A percentile compares a stretch with the other conserved stretches of the same genome.
Evolutionary conservation across 2,888 invertebrate genomes (phyloP).

Genomic region (Cacoxenus indagator): DNA sequence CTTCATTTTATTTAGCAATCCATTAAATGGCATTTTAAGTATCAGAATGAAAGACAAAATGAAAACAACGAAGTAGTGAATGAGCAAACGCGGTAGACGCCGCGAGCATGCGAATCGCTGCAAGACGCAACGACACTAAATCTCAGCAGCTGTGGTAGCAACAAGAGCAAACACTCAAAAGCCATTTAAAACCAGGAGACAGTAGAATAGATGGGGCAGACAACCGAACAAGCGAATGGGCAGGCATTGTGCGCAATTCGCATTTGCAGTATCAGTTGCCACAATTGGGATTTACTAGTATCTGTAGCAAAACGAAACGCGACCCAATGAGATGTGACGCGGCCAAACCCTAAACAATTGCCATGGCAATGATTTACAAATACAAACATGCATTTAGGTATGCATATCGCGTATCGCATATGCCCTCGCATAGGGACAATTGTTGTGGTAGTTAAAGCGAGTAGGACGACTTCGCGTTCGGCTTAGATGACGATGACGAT

Average conservation of each 20-base stretch:
- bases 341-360: slow-evolving; percentile 9
- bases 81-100: slow-evolving; percentile 36
- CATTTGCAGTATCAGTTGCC: not conserved
- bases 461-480: not conserved
- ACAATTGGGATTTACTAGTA: slow-evolving; percentile 5
- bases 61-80: not conserved
- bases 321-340: slow-evolving; percentile 1
- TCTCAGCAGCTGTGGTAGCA: not conserved
- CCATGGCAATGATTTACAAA: slow-evolving; percentile 15
- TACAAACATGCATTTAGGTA: not conserved
- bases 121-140: not conserved
- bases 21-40: slow-evolving; percentile 60
- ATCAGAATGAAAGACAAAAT: slow-evolving; percentile 35
- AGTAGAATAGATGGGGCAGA: no score
- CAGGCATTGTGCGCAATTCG: not conserved
- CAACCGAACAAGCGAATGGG: slow-evolving; percentile 27
- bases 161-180: slow-evolving; percentile 44
- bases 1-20: slow-evolving; percentile 5
- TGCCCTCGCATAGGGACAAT: slow-evolving; percentile 20
- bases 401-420: not conserved
- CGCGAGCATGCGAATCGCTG: not conserved
- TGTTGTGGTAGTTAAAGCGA: not conserved
- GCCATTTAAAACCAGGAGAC: slow-evolving; percentile 60
- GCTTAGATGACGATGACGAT: slow-evolving; percentile 5
- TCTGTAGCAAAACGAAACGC: not conserved